Evolutionary conservation across 2,113 vertebrate species (phyloP).

Genomic region (Colinus virginianus): DNA sequence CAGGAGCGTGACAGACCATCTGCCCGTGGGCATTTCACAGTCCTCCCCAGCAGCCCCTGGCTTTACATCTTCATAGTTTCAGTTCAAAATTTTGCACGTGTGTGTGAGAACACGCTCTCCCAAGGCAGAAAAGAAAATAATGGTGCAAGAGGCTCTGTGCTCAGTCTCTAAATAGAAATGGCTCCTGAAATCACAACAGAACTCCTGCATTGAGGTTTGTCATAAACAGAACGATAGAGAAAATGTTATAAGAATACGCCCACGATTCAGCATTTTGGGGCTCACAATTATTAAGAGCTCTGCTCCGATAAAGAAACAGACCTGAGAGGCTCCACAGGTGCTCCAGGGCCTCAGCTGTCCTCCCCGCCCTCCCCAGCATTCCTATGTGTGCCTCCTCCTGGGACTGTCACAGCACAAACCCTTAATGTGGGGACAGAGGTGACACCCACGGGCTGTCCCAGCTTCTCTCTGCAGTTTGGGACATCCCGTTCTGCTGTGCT

Average conservation of each 20-base stretch:
- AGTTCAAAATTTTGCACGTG: background rate
- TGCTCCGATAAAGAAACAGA: background rate
- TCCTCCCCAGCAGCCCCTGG: background rate
- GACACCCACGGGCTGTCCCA: fast-evolving
- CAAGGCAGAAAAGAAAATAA: background rate
- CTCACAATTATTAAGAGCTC: background rate
- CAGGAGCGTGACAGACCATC: background rate
- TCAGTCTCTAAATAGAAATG: fast-evolving
- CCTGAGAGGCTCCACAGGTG: fast-evolving
- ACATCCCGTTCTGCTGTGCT: background rate
- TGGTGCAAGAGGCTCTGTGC: too few species aligned
- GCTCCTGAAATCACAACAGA: background rate
- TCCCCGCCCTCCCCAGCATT: background rate
- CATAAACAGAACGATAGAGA: background rate
- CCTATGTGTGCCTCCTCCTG: fast-evolving
- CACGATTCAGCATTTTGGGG: background rate
- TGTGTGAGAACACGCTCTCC: background rate
- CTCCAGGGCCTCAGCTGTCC: background rate
- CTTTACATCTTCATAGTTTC: background rate
- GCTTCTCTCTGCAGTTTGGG: fast-evolving
- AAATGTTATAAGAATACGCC: fast-evolving
- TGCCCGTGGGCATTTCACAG: background rate
- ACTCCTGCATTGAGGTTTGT: background rate
- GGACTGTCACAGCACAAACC: fast-evolving
- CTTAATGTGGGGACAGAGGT: fast-evolving